These are phyloP conservation scores for Haemorhous mexicanus DNA, from an alignment of 2,113 vertebrate species.

Conservation along the genomic window DNA sequence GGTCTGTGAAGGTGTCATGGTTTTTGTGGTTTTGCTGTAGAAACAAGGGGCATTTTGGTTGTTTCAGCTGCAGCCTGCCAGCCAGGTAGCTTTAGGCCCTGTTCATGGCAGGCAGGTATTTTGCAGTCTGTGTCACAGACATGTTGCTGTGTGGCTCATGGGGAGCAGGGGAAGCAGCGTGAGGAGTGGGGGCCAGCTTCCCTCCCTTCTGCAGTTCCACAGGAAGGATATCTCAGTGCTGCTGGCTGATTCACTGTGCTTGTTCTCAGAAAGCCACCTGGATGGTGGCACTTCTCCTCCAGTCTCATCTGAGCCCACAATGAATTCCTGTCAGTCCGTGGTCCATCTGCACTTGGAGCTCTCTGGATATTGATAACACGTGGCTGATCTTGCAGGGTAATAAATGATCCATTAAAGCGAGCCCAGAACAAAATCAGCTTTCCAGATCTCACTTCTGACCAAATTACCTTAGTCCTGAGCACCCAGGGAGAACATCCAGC, in stretches of 20 bases:
- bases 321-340: background rate
- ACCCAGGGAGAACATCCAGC: background rate
- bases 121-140: background rate
- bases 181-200: background rate
- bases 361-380: background rate
- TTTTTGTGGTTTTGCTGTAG: background rate
- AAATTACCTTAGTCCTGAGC: background rate
- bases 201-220: background rate
- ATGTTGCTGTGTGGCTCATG: fast-evolving
- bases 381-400: background rate
- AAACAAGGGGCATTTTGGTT: background rate
- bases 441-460: background rate
- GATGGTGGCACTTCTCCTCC: background rate
- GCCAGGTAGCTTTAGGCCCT: background rate
- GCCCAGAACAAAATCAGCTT: background rate
- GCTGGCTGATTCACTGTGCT: background rate
- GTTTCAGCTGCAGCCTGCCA: background rate
- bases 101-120: background rate
- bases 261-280: background rate
- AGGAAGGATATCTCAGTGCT: background rate
- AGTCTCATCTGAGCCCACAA: background rate
- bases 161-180: background rate
- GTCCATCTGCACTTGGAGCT: background rate
- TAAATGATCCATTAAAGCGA: background rate
- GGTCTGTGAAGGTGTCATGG: background rate